These are phyloP conservation scores for Creontiades dilutus DNA, from an alignment of 2,888 invertebrate species.

Conservation along the genomic window DNA sequence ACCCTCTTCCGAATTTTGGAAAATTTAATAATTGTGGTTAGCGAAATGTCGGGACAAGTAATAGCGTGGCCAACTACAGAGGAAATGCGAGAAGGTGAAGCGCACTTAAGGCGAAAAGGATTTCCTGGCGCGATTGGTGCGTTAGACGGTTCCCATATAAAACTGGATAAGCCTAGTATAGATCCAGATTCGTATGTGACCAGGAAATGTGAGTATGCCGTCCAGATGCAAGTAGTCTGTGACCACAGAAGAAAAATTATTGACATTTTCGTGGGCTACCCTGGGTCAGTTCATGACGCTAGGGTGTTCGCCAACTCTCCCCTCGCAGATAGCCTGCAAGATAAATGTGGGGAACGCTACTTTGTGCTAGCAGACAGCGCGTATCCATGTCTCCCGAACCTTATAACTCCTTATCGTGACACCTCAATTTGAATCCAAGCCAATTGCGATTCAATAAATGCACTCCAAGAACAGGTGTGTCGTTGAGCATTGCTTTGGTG, in stretches of 20 bases:
- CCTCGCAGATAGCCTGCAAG: background rate
- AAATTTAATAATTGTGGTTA: no score
- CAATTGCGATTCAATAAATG: background rate
- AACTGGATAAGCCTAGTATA: no score
- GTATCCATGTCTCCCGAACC: slow-evolving; percentile 31
- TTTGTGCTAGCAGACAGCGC: slow-evolving; percentile 10
- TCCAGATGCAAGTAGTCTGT: slow-evolving; percentile 48
- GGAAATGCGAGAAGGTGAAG: no score
- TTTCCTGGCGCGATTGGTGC: no score
- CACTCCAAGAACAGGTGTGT: background rate
- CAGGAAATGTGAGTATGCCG: no score
- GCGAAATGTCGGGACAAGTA: no score
- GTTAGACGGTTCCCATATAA: no score
- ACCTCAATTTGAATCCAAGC: background rate
- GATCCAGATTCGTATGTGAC: no score
- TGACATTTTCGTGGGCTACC: slow-evolving; percentile 41
- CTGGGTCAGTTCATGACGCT: slow-evolving; percentile 49
- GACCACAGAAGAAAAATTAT: slow-evolving; percentile 11
- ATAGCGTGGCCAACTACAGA: no score
- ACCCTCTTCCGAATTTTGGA: no score
- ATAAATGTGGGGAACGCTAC: slow-evolving; percentile 24
- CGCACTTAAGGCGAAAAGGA: no score
- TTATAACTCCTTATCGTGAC: slow-evolving; percentile 24
- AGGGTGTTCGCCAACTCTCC: background rate
- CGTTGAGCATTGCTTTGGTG: slow-evolving; percentile 1